Percentiles rank a stretch among this genome's conserved stretches.
Evolutionary conservation across 2,113 vertebrate species (phyloP).

Genomic region (Mystacornis crossleyi): DNA sequence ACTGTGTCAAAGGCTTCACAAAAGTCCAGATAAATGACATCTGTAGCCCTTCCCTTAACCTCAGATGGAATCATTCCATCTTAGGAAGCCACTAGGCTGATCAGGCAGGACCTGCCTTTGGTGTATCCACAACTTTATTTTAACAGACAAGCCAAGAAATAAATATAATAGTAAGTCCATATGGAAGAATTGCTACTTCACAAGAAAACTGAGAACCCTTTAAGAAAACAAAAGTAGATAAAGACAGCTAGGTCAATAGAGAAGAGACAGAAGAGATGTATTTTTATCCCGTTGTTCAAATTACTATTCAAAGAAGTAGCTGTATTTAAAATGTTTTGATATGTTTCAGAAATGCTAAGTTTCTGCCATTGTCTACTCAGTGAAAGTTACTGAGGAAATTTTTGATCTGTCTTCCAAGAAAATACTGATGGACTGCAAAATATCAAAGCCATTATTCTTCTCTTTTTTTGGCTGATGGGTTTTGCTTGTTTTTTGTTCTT

Average conservation of each 20-base stretch:
- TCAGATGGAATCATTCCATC: neutral
- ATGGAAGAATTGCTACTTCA: neutral
- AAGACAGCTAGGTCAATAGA: neutral
- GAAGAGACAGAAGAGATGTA: neutral
- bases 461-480: neutral
- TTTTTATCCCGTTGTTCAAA: neutral
- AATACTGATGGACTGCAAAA: neutral
- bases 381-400: neutral
- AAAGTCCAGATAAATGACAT: neutral
- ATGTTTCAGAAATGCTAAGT: neutral
- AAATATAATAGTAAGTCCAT: neutral
- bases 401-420: neutral
- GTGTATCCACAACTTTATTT: neutral
- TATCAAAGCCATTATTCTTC: neutral
- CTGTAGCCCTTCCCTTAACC: neutral
- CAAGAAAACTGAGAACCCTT: neutral
- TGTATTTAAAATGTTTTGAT: neutral
- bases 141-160: neutral
- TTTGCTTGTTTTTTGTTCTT: neutral
- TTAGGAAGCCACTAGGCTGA: neutral
- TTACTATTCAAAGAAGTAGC: neutral
- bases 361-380: neutral
- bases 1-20: fast-evolving
- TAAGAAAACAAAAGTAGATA: neutral
- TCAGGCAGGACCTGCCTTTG: neutral